Conservation (phyloP, 2,113 vertebrate genomes). For the Callipepla squamata region DNA sequence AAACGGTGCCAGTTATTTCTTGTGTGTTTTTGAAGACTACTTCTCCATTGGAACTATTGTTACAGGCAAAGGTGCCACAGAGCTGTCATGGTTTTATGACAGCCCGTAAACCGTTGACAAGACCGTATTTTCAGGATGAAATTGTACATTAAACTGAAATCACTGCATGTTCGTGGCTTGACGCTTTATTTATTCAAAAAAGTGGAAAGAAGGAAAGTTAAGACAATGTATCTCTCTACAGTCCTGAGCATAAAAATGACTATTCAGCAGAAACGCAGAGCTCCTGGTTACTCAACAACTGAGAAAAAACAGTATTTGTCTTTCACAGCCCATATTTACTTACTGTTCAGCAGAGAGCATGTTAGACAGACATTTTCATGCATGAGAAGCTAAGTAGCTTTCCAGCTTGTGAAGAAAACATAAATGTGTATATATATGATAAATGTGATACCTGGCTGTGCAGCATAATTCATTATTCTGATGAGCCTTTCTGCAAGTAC, state of each 20-base stretch:
- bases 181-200: neutral
- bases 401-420: neutral
- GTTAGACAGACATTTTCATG: neutral
- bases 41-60: neutral
- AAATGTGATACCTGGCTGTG: constrained; percentile 86
- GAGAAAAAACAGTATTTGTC: neutral
- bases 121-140: neutral
- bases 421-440: neutral
- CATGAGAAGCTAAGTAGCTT: neutral
- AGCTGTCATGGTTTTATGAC: too few species aligned
- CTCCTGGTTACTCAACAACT: neutral
- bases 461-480: constrained; percentile 90
- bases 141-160: neutral
- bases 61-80: neutral
- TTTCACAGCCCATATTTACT: neutral
- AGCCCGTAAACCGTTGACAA: too few species aligned
- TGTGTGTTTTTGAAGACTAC: neutral
- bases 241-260: neutral
- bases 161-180: neutral
- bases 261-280: neutral
- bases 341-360: neutral
- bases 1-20: neutral
- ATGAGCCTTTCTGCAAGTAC: constrained; percentile 93
- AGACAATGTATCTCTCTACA: neutral
- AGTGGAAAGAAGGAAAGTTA: neutral